Evolutionary conservation across 2,797 vertebrate species (phyloP), one percentile per base, ranked within the genome.

Genomic region (Mus caroli): DNA sequence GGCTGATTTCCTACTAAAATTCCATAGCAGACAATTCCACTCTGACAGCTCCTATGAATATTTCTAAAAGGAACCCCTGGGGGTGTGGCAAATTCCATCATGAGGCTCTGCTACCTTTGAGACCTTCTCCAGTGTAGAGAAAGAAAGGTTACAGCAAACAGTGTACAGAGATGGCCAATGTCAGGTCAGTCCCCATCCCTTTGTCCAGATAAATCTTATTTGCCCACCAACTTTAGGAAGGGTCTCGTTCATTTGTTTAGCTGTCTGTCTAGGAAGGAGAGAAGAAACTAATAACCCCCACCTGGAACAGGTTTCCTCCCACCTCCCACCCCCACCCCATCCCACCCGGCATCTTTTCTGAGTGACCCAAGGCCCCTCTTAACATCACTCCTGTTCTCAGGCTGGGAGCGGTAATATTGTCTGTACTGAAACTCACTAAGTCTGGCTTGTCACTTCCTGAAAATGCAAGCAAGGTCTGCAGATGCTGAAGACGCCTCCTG

Each of bases 1-100:
- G 11, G 7, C 14, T 93, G n/a, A 37, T 84, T 88, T 78, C 56
- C 93, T 78, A n/a, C 20, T 80, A 46, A 94, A n/a, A 50, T 14
- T 78, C 22, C 54, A 37, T 28, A 64, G 26, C 34, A 69, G 54
- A 15, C 77, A 22, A 37, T 67, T n/a, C 43, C 26, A 22, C 58
- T 88, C 78, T 56, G 34, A 58, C 8, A 40, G 19, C 13, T 76
- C 19, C 77, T 17, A 1, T 15, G 56, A 37, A 6, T 17, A n/a
- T 37, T 92, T 71, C 37, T 67, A 56, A 54, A 46, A 31, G 88
- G 58, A 93, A 77, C 24, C 43, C 52, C 52, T 24, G n/a, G 11
- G 79, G 14, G 10, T n/a, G 2, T 17, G 17, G 2, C 22, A 54
- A 15, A n/a, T 62, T 80, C 40, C 4, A 22, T 58, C 20, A 0